Conservation (phyloP, 2,113 vertebrate genomes). For the Furnarius figulus region DNA sequence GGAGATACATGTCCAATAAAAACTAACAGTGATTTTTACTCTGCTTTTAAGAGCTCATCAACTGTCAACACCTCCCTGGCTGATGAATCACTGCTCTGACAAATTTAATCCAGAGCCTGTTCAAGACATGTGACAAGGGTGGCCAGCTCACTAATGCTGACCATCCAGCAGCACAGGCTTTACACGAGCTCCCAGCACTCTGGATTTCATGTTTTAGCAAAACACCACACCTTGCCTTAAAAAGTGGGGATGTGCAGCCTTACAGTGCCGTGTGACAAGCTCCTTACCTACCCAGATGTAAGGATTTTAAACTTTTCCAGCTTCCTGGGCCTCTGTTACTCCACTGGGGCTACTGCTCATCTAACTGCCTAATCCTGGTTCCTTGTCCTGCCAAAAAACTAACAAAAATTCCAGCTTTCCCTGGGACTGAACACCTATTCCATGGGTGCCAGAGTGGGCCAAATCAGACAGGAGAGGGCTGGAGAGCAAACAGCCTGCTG, state of each 20-base stretch:
- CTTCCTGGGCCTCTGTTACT: background rate
- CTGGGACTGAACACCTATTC: background rate
- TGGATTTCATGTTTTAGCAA: background rate
- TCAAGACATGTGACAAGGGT: background rate
- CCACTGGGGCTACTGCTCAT: background rate
- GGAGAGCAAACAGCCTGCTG: background rate
- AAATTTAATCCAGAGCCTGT: constrained; percentile 12
- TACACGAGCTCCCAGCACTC: background rate
- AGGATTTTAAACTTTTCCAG: constrained; percentile 9
- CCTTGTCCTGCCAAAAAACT: background rate
- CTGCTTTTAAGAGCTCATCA: constrained; percentile 32
- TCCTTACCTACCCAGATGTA: background rate
- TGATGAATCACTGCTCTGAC: constrained; percentile 58
- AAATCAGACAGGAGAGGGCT: constrained; percentile 11
- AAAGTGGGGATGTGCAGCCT: background rate
- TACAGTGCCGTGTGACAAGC: background rate
- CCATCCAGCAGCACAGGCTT: constrained; percentile 1
- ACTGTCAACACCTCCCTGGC: background rate
- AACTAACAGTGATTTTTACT: constrained; percentile 2
- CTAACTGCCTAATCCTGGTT: background rate
- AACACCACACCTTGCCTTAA: background rate
- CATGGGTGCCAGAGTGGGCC: background rate
- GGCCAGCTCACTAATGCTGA: background rate
- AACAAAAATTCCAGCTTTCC: background rate
- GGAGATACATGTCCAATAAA: background rate